Evolutionary conservation across 2,797 vertebrate species (phyloP).

Genomic region (Cynopterus sphinx): DNA sequence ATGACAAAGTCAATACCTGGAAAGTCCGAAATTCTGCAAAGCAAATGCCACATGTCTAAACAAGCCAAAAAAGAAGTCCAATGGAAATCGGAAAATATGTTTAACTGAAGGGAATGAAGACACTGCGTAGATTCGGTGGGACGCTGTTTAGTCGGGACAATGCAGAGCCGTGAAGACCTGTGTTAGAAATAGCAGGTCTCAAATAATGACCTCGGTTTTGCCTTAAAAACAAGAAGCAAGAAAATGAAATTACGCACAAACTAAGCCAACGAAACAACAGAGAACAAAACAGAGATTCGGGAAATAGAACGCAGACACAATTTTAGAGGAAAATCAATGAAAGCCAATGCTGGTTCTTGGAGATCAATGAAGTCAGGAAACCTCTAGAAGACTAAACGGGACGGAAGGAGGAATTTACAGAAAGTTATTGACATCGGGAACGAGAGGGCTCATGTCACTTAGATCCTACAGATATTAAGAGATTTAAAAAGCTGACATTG

Average conservation of each 20-base stretch:
- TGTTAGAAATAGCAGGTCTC: not conserved
- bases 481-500: not conserved
- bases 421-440: not conserved
- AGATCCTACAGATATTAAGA: not conserved
- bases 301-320: not conserved
- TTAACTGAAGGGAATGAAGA: not conserved
- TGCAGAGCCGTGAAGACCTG: rapidly evolving
- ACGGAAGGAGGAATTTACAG: not conserved
- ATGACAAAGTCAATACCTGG: not conserved
- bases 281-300: not conserved
- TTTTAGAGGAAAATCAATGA: not conserved
- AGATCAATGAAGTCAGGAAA: not conserved
- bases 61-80: not conserved
- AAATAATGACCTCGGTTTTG: not conserved
- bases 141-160: not conserved
- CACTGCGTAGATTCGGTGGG: no score
- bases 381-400: not conserved
- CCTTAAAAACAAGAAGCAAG: not conserved
- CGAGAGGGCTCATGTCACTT: not conserved
- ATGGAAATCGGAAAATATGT: not conserved
- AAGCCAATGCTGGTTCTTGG: not conserved
- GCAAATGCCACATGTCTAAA: not conserved
- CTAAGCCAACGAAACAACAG: not conserved
- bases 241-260: not conserved
- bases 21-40: not conserved